Evolutionary conservation across 2,797 vertebrate species (phyloP), one percentile per base, ranked within the genome.

Genomic region (Hippoglossus hippoglossus): DNA sequence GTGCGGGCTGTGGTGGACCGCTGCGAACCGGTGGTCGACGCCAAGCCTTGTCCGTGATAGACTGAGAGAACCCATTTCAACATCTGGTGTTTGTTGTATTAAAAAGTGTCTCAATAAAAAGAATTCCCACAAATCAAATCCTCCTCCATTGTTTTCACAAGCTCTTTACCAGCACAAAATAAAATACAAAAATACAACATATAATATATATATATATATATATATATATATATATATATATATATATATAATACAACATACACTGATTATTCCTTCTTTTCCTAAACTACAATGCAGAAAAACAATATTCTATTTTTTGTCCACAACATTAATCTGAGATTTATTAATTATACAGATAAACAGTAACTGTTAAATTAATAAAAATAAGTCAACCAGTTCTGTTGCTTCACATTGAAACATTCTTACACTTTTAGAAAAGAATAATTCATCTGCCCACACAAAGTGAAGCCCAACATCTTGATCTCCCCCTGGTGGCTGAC

Each of bases 1-100:
- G 79, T 95, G 41, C 80, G 87, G 28, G 92, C 94, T 0, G 90
- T 93, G 21, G 90, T 94, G 83, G 92, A 93, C 55, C 91, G 93
- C 1, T 95, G 94, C 0, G 89, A 91, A 65, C 92, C 94, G 0
- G 87, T 95, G 15, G 47, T 73, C 0, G 91, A 95, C 25, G 90
- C 93, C 34, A 49, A 87, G 69, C 94, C 94, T 0, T 95, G 94
- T 57, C 89, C 88, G 3, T 91, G 65, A 93, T 21, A 53, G 28
- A 63, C 61, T 36, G 6, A 73, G 24, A 54, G 41, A 0, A 0
- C 1, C 57, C 3, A 6, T 31, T 26, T 10, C 3, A 62, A 26
- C 54, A 24, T 52, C 57, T 58, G 22, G 6, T 19, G n/a, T 73
- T 36, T 65, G 21, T 63, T n/a, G 56, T 60, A 1, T 9, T 65